A percentile compares a stretch with the other conserved stretches of the same genome.
Evolutionary conservation across 2,113 vertebrate species (phyloP).

Genomic region (Nesogale talazaci): DNA sequence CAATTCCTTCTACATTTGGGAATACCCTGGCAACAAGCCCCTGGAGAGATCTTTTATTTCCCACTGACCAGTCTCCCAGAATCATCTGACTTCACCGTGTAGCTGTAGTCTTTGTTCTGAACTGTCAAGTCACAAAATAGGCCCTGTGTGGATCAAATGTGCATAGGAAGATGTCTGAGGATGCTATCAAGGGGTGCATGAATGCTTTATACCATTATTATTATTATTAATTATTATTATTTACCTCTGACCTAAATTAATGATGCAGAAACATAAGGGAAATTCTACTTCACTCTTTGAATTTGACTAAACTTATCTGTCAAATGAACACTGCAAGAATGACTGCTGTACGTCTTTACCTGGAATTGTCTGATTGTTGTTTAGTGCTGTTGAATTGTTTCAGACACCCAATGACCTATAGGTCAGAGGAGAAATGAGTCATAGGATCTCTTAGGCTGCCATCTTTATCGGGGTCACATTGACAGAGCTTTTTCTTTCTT

Average conservation of each 20-base stretch:
- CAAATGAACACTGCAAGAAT: too few species aligned
- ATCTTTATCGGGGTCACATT: neutral
- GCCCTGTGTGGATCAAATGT: neutral
- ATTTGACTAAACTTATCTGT: too few species aligned
- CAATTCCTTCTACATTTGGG: neutral
- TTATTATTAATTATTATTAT: neutral
- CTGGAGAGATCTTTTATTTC: slow-evolving; percentile 33
- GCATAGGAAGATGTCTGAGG: neutral
- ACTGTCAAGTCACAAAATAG: neutral
- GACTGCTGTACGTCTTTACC: neutral
- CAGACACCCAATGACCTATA: neutral
- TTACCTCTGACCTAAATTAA: too few species aligned
- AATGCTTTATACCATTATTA: neutral
- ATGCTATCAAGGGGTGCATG: neutral
- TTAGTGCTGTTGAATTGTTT: neutral
- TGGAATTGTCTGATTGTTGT: neutral
- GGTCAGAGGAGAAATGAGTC: neutral
- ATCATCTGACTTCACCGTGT: neutral
- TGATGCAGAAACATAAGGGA: neutral
- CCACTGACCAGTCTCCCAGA: slow-evolving; percentile 40
- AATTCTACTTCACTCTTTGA: too few species aligned
- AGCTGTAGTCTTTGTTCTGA: slow-evolving; percentile 19
- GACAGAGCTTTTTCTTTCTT: neutral
- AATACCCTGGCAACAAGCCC: neutral
- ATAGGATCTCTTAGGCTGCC: neutral